These are phyloP conservation scores for Lacerta agilis DNA, from an alignment of 2,797 vertebrate genomes.

Conservation along the genomic window DNA sequence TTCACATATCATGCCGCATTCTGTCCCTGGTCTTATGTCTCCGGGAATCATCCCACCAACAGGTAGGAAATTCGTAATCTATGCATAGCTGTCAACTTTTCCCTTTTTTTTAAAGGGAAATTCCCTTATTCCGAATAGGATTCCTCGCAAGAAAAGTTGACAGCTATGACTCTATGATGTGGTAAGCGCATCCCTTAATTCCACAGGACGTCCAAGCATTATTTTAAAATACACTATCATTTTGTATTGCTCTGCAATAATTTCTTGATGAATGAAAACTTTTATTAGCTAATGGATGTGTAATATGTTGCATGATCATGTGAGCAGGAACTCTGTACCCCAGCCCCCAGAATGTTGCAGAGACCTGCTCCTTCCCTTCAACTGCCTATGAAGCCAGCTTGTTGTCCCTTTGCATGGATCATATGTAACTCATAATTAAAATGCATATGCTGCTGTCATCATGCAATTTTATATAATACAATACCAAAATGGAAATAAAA, in stretches of 20 bases:
- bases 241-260: not conserved
- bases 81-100: too few species aligned
- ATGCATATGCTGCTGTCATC: not conserved
- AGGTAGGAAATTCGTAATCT: slow-evolving; percentile 81
- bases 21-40: slow-evolving; percentile 98
- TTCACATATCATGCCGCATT: slow-evolving; percentile 99
- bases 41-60: slow-evolving; percentile 98
- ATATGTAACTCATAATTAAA: not conserved
- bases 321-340: not conserved
- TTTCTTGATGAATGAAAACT: not conserved
- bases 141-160: too few species aligned
- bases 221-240: not conserved
- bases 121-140: too few species aligned
- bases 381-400: not conserved
- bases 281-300: not conserved
- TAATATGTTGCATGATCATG: not conserved
- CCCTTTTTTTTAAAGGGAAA: too few species aligned
- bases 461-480: not conserved
- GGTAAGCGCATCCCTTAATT: not conserved
- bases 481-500: not conserved
- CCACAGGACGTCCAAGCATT: not conserved
- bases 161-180: not conserved
- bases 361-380: not conserved
- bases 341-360: not conserved
- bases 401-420: not conserved